Evolutionary conservation across 2,797 vertebrate species (phyloP).

Genomic region (Chiroxiphia lanceolata): DNA sequence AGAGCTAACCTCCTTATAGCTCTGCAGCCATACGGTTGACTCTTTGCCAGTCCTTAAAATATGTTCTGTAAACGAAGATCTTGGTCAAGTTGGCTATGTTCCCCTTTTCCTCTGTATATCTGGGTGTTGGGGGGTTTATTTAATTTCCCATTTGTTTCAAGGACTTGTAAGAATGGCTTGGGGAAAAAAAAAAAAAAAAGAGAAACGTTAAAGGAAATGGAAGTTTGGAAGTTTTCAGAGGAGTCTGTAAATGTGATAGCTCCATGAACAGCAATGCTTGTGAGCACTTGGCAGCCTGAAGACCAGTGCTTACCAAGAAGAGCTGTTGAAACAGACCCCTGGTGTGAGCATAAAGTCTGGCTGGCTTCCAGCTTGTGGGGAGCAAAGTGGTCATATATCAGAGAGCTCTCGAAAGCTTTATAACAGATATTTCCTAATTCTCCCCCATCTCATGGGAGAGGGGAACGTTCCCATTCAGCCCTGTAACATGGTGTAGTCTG

Average conservation of each 20-base stretch:
- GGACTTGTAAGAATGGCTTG: neutral
- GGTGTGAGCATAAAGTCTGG: conserved; percentile 59
- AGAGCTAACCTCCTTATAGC: conserved; percentile 29
- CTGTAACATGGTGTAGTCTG: neutral
- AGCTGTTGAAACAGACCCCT: conserved; percentile 59
- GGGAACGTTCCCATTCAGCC: neutral
- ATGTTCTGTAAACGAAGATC: neutral
- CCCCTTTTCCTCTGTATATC: conserved; percentile 1
- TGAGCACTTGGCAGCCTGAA: conserved; percentile 26
- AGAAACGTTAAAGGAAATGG: neutral
- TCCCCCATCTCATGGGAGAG: conserved; percentile 23
- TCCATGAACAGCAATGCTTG: neutral
- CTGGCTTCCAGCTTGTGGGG: conserved; percentile 18
- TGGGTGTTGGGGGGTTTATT: neutral
- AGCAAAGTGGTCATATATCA: conserved; percentile 44
- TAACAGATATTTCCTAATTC: conserved; percentile 61
- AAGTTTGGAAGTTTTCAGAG: conserved; percentile 7
- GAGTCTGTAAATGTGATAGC: neutral
- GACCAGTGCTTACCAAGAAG: conserved; percentile 53
- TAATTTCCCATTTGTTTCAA: conserved; percentile 26
- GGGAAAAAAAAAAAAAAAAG: neutral
- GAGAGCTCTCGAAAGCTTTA: conserved; percentile 60
- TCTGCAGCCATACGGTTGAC: neutral
- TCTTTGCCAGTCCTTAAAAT: conserved; percentile 46
- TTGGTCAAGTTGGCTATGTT: conserved; percentile 23